These are phyloP conservation scores for Dynastes tityus DNA, from an alignment of 2,888 invertebrate genomes.

Conservation along the genomic window DNA sequence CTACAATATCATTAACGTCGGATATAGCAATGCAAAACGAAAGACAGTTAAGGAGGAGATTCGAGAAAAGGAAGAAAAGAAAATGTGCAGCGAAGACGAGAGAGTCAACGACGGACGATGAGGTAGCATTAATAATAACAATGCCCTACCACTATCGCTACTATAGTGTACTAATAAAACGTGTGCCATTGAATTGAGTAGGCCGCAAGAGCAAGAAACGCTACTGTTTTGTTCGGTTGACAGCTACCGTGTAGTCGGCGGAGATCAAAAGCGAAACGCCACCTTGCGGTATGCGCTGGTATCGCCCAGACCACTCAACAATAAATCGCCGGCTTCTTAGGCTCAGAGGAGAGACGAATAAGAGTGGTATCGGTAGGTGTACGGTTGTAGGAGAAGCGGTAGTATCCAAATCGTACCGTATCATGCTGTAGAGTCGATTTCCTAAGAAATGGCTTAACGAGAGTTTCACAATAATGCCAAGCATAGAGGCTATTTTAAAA, in stretches of 20 bases:
- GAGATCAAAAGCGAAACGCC: conserved; percentile 43
- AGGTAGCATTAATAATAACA: conserved; percentile 40
- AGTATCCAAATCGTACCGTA: neutral
- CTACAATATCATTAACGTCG: conserved; percentile 6
- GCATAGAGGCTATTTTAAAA: no score
- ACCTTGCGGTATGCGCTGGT: conserved; percentile 41
- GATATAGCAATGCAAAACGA: conserved; percentile 24
- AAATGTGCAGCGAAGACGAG: neutral
- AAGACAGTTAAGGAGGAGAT: conserved; percentile 26
- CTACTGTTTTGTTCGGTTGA: conserved; percentile 49
- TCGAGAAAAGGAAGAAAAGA: neutral
- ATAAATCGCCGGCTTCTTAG: conserved; percentile 37
- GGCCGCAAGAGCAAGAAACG: conserved; percentile 46
- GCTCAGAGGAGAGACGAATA: conserved; percentile 19
- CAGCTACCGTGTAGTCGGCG: conserved; percentile 48
- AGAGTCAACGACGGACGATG: conserved; percentile 20
- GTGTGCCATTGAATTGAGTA: conserved; percentile 43
- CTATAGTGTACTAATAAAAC: conserved; percentile 38
- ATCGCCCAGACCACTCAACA: conserved; percentile 43
- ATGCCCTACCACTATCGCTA: conserved; percentile 30
- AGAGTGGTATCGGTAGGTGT: conserved; percentile 18
- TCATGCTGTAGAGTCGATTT: neutral
- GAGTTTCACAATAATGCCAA: neutral
- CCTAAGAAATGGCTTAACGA: conserved; percentile 1
- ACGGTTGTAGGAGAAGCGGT: neutral